Base-by-base conservation (phyloP, 1,140 invertebrate species). In the Samia ricini region DNA sequence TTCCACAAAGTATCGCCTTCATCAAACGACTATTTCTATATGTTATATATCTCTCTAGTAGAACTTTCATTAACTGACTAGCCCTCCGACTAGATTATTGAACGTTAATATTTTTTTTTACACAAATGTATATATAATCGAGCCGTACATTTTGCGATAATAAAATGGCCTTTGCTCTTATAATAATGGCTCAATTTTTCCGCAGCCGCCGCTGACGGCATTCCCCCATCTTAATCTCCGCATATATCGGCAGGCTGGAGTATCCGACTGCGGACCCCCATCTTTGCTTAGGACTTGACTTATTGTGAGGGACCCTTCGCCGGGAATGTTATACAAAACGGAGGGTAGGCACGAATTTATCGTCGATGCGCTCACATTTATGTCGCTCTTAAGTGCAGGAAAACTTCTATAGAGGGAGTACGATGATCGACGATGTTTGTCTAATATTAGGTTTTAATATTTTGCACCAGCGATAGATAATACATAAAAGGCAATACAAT, bases 341-440 rank as follows among this genome's bases (percentile, higher is more conserved):
- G 50, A 65, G 67, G 67, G 67, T 56, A 65, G 56, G 56, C 61
- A 61, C 60, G 50, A 69, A 69, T 69, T 69, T 69, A 69, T 69
- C 63, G 67, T 23, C 54, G 56, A 62, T 61, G 23, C 42, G 63
- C 54, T 51, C 20, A 63, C 60, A 69, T 65, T 69, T 69, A 69
- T 65, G 60, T 55, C 50, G 58, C 63, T 62, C 67, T 69, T 65
- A 57, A 58, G 33, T 5, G 29, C 52, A 33, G 22, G 65, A 60
- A 60, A 56, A 63, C 61, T 59, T 63, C 61, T 51, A 20, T 42
- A 42, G 57, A 58, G 42, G 59, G 54, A 48, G 42, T 33, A 29
- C 23, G 12, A 62, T 58, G 64, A 62, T 42, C 51, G 24, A 68
- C 51, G 42, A 8, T 59, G 49, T 56, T 57, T 49, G 5, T 50